These are phyloP conservation scores for Labeo rohita DNA, from an alignment of 2,113 vertebrate genomes.

Conservation along the genomic window DNA sequence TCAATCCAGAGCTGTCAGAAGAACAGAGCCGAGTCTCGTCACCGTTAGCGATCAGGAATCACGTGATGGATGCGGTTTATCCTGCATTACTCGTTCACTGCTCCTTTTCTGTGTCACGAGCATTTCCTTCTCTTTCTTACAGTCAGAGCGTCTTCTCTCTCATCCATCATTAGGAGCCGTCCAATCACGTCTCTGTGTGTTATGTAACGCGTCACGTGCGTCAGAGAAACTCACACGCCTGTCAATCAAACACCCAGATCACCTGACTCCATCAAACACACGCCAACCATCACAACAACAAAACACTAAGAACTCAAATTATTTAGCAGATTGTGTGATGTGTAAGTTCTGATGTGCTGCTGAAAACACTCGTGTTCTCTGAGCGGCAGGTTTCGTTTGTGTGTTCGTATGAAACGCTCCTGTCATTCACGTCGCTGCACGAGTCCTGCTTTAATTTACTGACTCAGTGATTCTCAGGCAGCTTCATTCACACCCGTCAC, in stretches of 20 bases:
- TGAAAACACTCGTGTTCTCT: too few relatives aligned
- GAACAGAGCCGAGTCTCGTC: too few relatives aligned
- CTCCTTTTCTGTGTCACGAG: not conserved
- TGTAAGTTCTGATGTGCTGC: too few relatives aligned
- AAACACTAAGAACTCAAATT: not conserved
- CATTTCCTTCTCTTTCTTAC: not conserved
- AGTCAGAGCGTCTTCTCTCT: not conserved
- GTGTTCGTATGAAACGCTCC: too few relatives aligned
- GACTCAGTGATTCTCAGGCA: too few relatives aligned
- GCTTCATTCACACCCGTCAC: too few relatives aligned
- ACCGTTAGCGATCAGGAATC: not conserved
- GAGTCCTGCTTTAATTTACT: too few relatives aligned
- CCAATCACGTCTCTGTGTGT: not conserved
- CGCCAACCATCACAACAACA: not conserved
- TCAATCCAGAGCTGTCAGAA: too few relatives aligned
- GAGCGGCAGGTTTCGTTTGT: too few relatives aligned
- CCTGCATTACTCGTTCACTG: constrained; percentile 4
- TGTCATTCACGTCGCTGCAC: too few relatives aligned
- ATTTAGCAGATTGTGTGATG: too few relatives aligned
- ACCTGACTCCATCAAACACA: not conserved
- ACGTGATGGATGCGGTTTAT: not conserved
- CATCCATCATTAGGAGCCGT: not conserved
- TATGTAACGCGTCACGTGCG: constrained; percentile 14
- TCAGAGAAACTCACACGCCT: not conserved
- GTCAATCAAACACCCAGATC: not conserved